Evolutionary conservation across 2,888 invertebrate genomes (phyloP), one percentile per base, ranked within the genome.

Genomic region (Caenorhabditis sp.): DNA sequence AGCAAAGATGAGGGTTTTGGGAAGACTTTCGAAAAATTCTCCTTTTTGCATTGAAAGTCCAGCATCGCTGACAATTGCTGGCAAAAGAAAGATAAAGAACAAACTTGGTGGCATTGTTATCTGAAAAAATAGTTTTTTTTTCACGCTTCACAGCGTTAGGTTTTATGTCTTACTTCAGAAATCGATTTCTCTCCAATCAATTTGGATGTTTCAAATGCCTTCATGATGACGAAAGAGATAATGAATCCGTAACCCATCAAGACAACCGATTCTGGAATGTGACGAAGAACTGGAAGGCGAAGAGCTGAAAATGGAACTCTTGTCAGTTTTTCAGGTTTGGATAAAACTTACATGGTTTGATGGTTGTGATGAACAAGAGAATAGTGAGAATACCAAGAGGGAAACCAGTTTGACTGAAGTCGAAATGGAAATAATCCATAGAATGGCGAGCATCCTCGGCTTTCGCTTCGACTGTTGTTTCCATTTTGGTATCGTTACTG

Each of bases 41-140:
- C 96, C 91, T 89, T 95, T 96, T 27, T 96, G 96, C 96, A 97
- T 96, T 89, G 95, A 97, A 89, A 97, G 97, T 17, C 97, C 97
- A 3, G 97, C 97, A 88, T 97, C 97, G 87, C 97, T 91, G 82
- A 97, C 97, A 86, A 97, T 97, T 53, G 97, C 97, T 43, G 97
- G 97, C 86, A 97, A 91, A 93, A 96, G 94, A 89, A 95, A 95
- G 80, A 96, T 92, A 91, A 97, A 97, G 91, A 97, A 97, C 20
- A 94, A 80, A 21, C 21, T 21, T 52, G 23, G 52, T 10, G 23
- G 52, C 52, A 52, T 52, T 10, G 23, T 52, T 3, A 52, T n/a
- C 52, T 23, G 21, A 43, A 43, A 31, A 31, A 7, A 7, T 31
- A 31, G 31, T 31, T 31, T 31, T 31, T n/a, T n/a, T n/a, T n/a